phyloP scores from a whole-genome alignment of 2,797 vertebrate genomes.

The Coregonus suidteri region DNA sequence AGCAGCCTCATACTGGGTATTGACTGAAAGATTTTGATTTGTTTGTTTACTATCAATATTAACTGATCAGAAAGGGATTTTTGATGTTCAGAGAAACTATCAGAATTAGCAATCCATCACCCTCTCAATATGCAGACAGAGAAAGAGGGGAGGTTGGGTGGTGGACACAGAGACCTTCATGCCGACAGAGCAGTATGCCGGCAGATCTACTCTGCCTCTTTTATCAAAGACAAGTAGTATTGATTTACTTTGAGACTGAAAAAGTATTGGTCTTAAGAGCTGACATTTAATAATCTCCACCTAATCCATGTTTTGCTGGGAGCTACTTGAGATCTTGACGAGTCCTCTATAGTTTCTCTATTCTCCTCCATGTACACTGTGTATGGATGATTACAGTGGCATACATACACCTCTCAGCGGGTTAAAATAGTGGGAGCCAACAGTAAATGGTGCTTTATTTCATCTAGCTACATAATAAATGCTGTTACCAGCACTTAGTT shows the following conservation, averaged over 20 bases:
- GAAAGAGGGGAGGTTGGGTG: too few species aligned
- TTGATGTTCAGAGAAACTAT: constrained; percentile 59
- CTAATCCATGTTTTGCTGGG: constrained; percentile 76
- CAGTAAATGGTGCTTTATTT: neutral
- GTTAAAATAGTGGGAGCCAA: neutral
- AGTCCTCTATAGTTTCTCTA: constrained; percentile 64
- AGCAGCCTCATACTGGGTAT: constrained; percentile 49
- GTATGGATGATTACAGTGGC: neutral
- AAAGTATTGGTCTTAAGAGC: constrained; percentile 78
- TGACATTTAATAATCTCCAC: constrained; percentile 83
- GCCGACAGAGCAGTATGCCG: constrained; percentile 63
- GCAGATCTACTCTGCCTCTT: constrained; percentile 71
- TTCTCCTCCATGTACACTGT: constrained; percentile 42
- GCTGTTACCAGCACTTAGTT: neutral
- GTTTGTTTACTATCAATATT: constrained; percentile 71
- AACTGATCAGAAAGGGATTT: constrained; percentile 49
- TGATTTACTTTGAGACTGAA: constrained; percentile 80
- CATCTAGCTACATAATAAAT: neutral
- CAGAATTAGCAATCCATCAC: constrained; percentile 39
- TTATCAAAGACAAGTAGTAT: constrained; percentile 84
- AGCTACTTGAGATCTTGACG: constrained; percentile 65
- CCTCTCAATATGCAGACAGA: neutral
- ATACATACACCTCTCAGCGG: neutral
- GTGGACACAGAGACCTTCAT: constrained; percentile 34
- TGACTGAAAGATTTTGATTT: constrained; percentile 59